phyloP scores from a whole-genome alignment of 1,140 invertebrate species.

The Helicoverpa armigera region DNA sequence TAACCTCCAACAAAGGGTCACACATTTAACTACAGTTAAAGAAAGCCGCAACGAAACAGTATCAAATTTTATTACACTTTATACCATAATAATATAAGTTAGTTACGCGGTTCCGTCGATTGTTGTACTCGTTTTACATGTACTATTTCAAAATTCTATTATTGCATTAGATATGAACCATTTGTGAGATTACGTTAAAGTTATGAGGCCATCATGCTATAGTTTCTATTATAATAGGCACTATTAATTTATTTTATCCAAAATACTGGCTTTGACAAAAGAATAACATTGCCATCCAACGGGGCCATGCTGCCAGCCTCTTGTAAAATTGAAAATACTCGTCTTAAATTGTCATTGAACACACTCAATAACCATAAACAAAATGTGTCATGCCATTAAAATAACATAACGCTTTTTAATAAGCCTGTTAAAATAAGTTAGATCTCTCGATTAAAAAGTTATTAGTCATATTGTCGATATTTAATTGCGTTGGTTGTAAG shows the following conservation, averaged over 20 bases:
- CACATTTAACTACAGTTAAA: not conserved
- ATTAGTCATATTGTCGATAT: not conserved
- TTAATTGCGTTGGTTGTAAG: not conserved
- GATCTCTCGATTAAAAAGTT: slow-evolving; percentile 1
- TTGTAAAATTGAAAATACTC: no score
- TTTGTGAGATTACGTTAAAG: no score
- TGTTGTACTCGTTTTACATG: not conserved
- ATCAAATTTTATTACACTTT: not conserved
- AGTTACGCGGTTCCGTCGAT: not conserved
- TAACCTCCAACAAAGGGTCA: not conserved
- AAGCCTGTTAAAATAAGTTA: not conserved
- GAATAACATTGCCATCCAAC: no score
- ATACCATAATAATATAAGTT: not conserved
- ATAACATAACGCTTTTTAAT: no score
- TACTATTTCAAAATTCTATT: no score
- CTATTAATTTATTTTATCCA: no score
- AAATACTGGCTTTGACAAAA: no score
- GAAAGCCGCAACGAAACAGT: not conserved
- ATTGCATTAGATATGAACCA: no score
- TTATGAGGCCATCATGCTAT: no score
- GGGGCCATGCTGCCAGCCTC: no score
- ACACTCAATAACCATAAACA: not conserved
- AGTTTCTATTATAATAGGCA: no score
- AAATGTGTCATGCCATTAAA: not conserved
- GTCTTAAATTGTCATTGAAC: no score